Evolutionary conservation across 2,888 invertebrate species (phyloP).

Genomic region (Bombylius discolor): DNA sequence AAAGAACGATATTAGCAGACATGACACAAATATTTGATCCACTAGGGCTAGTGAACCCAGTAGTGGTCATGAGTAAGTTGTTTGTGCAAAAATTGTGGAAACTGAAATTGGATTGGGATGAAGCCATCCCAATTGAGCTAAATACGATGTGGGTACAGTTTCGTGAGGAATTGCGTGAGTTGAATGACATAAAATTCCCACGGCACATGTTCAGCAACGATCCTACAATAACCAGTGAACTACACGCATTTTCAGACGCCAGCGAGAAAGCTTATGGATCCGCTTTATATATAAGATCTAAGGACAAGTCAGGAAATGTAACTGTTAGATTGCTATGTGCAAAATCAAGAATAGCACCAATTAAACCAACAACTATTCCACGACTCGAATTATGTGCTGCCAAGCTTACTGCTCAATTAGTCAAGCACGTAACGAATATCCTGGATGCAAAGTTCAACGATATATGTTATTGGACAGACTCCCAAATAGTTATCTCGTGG

Average conservation of each 20-base stretch:
- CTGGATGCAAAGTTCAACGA: too few relatives aligned
- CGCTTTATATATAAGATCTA: background rate
- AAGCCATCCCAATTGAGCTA: background rate
- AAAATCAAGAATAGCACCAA: conserved; percentile 10
- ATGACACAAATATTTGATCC: conserved; percentile 1
- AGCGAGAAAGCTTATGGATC: conserved; percentile 5
- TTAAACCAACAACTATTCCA: conserved; percentile 15
- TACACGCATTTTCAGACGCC: conserved; percentile 3
- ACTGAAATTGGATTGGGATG: background rate
- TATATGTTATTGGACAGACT: conserved; percentile 1
- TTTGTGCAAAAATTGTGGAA: background rate
- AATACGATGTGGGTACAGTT: background rate
- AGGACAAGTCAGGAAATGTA: conserved; percentile 1
- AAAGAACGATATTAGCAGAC: conserved; percentile 4
- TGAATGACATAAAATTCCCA: background rate
- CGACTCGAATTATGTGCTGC: conserved; percentile 16
- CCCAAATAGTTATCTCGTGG: conserved; percentile 11
- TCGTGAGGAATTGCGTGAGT: too few relatives aligned
- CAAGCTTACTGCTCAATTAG: background rate
- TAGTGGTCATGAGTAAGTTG: conserved; percentile 6
- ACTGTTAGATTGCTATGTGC: conserved; percentile 7
- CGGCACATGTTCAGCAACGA: background rate
- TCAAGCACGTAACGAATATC: background rate
- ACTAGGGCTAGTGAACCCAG: conserved; percentile 7
- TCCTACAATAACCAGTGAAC: background rate